A percentile compares a stretch with the other conserved stretches of the same genome.
Evolutionary conservation across 2,888 invertebrate genomes (phyloP).

Genomic region (Sepiola atlantica): DNA sequence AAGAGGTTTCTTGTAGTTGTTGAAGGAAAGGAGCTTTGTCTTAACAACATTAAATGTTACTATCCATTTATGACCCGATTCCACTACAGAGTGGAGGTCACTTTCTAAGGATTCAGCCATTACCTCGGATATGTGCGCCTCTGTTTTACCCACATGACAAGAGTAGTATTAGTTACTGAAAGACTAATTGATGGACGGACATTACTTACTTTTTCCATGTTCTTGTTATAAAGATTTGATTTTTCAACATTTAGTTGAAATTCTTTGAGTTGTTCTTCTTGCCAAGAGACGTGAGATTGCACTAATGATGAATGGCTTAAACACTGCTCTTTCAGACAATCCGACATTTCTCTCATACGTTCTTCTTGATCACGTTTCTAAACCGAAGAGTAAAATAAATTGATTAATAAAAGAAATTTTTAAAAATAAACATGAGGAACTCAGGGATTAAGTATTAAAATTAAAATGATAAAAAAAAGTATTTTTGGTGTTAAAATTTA

Average conservation of each 20-base stretch:
- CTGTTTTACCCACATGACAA: too few relatives aligned
- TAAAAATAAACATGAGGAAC: not conserved
- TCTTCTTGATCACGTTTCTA: slow-evolving; percentile 12
- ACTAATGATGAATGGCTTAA: not conserved
- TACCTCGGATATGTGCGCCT: too few relatives aligned
- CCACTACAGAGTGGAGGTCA: too few relatives aligned
- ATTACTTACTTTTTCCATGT: slow-evolving; percentile 34
- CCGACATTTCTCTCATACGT: not conserved
- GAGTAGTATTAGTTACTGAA: too few relatives aligned
- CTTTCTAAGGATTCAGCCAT: too few relatives aligned
- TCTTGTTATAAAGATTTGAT: not conserved
- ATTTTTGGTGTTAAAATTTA: too few relatives aligned
- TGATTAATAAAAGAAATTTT: not conserved
- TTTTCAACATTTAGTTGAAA: not conserved
- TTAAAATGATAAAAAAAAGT: too few relatives aligned
- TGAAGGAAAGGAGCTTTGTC: too few relatives aligned
- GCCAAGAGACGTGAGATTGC: not conserved
- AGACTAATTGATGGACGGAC: too few relatives aligned
- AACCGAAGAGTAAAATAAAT: not conserved
- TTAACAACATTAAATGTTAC: too few relatives aligned
- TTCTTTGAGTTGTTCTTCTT: not conserved
- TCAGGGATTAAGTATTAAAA: not conserved
- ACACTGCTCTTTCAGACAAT: not conserved
- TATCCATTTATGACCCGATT: too few relatives aligned
- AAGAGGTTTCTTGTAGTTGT: too few relatives aligned